Evolutionary conservation across 2,888 invertebrate species (phyloP), one percentile per base, ranked within the genome.

Genomic region (Germaria angustata): DNA sequence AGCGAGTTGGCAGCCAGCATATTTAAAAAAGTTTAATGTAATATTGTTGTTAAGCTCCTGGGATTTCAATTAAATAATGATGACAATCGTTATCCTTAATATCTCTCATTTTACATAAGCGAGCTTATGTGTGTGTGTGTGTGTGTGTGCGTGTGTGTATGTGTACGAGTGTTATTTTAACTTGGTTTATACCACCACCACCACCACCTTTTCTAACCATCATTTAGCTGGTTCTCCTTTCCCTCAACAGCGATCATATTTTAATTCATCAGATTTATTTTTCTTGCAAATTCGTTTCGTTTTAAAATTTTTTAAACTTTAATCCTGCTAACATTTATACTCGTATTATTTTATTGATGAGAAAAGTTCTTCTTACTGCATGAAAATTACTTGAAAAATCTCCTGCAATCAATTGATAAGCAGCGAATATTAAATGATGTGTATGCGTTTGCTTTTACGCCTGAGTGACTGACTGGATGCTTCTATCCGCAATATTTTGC

Each of bases 61-160:
- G 83, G 84, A 84, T 84, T 85, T 84, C 83, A 85, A 85, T 85
- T 85, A 85, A 84, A 84, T 84, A 80, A 84, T 83, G 85, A 81
- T 80, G 77, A 71, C 79, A 79, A 79, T 59, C 72, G 65, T 77
- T 75, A 82, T 78, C 66, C 65, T 65, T 46, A 72, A 51, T 73
- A 66, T 49, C 59, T 24, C 22, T 17, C 28, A 22, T 41, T 15
- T 22, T 39, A 36, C 2, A 44, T 0, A 17, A 24, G 5, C 11
- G 17, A 32, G 32, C n/a, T 2, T 11, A 17, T n/a, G 20, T 13
- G 36, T 57, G 24, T 15, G 39, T 41, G n/a, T 36, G 22, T 63
- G 32, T 32, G 13, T 7, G 34, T 20, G 17, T 11, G 32, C 34
- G 36, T 22, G 36, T 36, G 22, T 34, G 20, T 57, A 20, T 13